Evolutionary conservation across 2,113 vertebrate species (phyloP), one percentile per base, ranked within the genome.

Genomic region (Pelecanus crispus): DNA sequence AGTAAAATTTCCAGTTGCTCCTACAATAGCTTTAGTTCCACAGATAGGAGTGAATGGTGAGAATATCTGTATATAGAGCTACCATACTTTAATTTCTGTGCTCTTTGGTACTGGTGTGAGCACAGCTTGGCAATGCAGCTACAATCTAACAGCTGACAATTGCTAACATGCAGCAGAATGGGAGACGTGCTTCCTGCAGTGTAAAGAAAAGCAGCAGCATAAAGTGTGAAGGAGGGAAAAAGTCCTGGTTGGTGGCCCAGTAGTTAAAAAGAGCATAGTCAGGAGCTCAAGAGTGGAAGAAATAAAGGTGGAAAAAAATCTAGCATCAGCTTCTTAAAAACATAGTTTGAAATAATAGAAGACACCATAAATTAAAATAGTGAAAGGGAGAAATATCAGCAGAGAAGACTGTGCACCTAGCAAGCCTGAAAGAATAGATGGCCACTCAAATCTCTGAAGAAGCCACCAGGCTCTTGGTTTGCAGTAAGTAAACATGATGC

Each of bases 381-480:
- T 4, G 16, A 29, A 5, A 2, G 5, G 4, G 9, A 25, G 40
- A 74, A 63, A 29, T 2, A 2, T 38, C 24, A 40, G 7, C 29
- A 78, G 17, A 67, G 65, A 86, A 49, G 32, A 63, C n/a, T 44
- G 16, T 1, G 1, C 3, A 84, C 15, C 8, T 62, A 72, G 6
- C 5, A 66, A 92, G 50, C 6, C 44, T 61, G 36, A 68, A 93
- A 71, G 25, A 63, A 59, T 3, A 81, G 44, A 6, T 45, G 31
- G 31, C 13, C 11, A 53, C 25, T 53, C 13, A 62, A 40, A 81
- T 8, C 13, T 75, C 17, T 53, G 32, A 84, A 52, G 79, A 94
- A 89, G 29, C 3, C 34, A 59, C 9, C 11, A 62, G 11, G 29
- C 2, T 75, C 13, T 55, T 47, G 11, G 5, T 78, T 88, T 88